Evolutionary conservation across 2,113 vertebrate genomes (phyloP).

Genomic region (Leucoraja erinaceus): DNA sequence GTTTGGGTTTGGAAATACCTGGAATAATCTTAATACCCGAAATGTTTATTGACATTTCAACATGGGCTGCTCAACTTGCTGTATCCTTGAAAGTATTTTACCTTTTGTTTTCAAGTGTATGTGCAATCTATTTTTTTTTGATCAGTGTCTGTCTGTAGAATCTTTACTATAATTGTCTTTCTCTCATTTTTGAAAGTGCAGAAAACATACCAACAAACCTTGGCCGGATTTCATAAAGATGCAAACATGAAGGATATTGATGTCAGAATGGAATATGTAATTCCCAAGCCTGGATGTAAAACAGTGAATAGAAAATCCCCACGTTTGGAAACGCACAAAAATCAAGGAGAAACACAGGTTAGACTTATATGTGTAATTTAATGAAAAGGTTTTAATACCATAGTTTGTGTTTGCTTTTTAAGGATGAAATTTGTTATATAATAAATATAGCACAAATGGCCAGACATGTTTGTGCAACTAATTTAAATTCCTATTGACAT

Average conservation of each 20-base stretch:
- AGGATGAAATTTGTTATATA: not conserved
- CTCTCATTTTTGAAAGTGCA: not conserved
- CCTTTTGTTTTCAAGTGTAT: not conserved
- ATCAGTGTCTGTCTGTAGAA: not conserved
- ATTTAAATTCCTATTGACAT: too few relatives aligned
- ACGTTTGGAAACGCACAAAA: conserved; percentile 49
- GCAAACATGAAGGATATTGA: conserved; percentile 83
- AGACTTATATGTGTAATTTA: conserved; percentile 36
- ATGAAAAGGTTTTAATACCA: conserved; percentile 56
- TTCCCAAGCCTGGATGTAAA: conserved; percentile 69
- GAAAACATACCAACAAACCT: not conserved
- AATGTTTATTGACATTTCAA: not conserved
- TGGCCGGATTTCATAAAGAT: not conserved
- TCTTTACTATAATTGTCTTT: not conserved
- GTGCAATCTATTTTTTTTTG: not conserved
- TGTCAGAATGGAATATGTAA: conserved; percentile 74
- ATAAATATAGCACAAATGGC: conserved; percentile 20
- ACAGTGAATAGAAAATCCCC: conserved; percentile 58
- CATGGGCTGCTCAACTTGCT: not conserved
- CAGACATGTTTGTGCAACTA: not conserved
- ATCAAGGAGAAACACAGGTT: conserved; percentile 52
- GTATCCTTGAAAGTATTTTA: not conserved
- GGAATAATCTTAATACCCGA: not conserved
- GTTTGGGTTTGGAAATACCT: not conserved
- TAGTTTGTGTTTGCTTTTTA: conserved; percentile 48